phyloP scores from a whole-genome alignment of 2,797 vertebrate species.

The Alca torda region DNA sequence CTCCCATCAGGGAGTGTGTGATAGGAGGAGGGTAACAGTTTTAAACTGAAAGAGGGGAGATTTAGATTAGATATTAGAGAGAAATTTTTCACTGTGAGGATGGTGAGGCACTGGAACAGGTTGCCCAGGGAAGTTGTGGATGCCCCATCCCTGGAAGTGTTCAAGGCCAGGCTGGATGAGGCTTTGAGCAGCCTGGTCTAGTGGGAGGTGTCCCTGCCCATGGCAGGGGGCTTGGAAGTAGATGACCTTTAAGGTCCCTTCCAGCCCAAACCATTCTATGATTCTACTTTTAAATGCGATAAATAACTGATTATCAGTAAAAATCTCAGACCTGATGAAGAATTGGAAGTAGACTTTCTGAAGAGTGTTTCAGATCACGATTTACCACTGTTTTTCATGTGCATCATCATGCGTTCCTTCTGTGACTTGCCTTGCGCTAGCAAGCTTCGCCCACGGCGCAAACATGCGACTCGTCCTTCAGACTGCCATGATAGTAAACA shows the following conservation, averaged over 20 bases:
- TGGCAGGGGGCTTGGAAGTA: background rate
- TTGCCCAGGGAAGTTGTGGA: background rate
- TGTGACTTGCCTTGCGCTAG: background rate
- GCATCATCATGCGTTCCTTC: background rate
- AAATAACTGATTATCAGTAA: background rate
- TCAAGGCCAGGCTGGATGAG: background rate
- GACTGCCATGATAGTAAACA: background rate
- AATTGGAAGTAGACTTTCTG: background rate
- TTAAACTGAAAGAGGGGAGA: background rate
- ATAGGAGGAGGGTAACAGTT: background rate
- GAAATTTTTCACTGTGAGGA: background rate
- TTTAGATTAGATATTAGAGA: background rate
- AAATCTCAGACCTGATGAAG: background rate
- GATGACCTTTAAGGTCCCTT: background rate
- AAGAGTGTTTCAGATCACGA: background rate
- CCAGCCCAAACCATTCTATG: background rate
- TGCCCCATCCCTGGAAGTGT: background rate
- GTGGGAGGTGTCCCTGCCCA: background rate
- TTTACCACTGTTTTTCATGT: background rate
- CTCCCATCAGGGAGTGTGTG: background rate
- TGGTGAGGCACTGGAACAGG: background rate
- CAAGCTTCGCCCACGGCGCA: background rate
- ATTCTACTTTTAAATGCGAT: background rate
- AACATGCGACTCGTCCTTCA: background rate
- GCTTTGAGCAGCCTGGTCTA: background rate